Evolutionary conservation across 2,888 invertebrate genomes (phyloP).

Genomic region (Hemistola chrysoprasaria): DNA sequence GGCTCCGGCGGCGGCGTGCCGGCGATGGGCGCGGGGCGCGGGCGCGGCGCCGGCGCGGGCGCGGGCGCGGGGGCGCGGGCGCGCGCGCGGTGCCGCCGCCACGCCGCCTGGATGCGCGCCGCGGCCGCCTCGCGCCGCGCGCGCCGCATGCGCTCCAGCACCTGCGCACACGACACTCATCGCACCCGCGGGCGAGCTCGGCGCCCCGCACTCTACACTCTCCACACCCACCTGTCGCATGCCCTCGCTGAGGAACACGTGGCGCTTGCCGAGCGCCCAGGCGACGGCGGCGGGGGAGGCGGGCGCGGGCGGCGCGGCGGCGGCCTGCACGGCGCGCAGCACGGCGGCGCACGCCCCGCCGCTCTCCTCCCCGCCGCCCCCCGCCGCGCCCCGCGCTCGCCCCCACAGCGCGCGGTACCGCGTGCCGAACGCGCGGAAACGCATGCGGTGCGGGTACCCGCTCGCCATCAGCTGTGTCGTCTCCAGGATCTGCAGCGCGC

Average conservation of each 20-base stretch:
- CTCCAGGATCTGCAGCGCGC: slow-evolving; percentile 95
- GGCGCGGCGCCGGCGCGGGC: slow-evolving; percentile 80
- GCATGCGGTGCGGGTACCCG: slow-evolving; percentile 96
- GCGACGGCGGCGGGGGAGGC: slow-evolving; percentile 84
- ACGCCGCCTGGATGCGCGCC: slow-evolving; percentile 88
- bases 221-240: slow-evolving; percentile 87
- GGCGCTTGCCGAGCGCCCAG: slow-evolving; percentile 96
- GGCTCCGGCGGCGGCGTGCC: slow-evolving; percentile 94
- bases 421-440: slow-evolving; percentile 94
- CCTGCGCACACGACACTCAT: slow-evolving; percentile 78
- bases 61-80: slow-evolving; percentile 26
- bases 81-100: slow-evolving; percentile 90
- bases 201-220: slow-evolving; percentile 11
- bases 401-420: slow-evolving; percentile 93
- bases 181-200: no score
- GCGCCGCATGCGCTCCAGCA: slow-evolving; percentile 90
- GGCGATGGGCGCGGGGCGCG: slow-evolving; percentile 94
- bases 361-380: slow-evolving; percentile 81
- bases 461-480: slow-evolving; percentile 97
- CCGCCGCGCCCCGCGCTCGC: slow-evolving; percentile 86
- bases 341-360: slow-evolving; percentile 84
- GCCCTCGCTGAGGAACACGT: slow-evolving; percentile 96
- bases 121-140: slow-evolving; percentile 90
- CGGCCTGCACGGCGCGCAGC: slow-evolving; percentile 90
- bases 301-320: slow-evolving; percentile 89